Evolutionary conservation across 1,140 invertebrate genomes (phyloP), one percentile per base, ranked within the genome.

Genomic region (Eumaeus atala): DNA sequence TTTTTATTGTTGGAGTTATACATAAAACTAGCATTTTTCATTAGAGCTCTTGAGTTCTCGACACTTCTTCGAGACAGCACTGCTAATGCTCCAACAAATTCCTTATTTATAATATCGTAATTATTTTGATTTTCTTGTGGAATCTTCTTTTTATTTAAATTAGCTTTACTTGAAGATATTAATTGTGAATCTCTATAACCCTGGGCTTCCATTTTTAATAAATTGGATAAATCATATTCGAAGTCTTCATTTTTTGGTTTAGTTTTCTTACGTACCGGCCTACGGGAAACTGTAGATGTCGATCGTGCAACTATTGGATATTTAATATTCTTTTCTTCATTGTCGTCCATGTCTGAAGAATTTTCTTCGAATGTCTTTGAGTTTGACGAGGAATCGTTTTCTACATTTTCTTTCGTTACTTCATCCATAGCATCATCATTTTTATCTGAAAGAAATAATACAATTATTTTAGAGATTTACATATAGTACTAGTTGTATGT

Each of bases 181-280:
- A 57, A 49, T 53, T 74, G 69, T 6, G 77, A 73, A 53, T 87
- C 84, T 49, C 78, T 71, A 55, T 84, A 84, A 4, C 84, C 81
- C 55, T 87, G 81, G 1, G 77, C 78, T 78, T 88, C 84, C 70
- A 82, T 80, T 83, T 90, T 83, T 59, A 90, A 58, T 58, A 89
- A 64, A 83, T 89, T 87, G n/a, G 87, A 87, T 54, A 91, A 72
- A 77, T 92, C 91, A 68, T 93, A 92, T 54, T 92, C 90, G 73
- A 92, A 93, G 78, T 93, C 91, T 62, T 91, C 90, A 67, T 91
- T 90, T 54, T 91, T 88, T 1, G 87, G 88, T 75, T 91, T 92
- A 4, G 91, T 87, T 44, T 90, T 89, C 70, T 91, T 92, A 34
- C 92, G 86, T 9, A 90, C 88, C 7, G 92, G 91, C 61, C 92